A percentile compares a stretch with the other conserved stretches of the same genome.
Conservation (phyloP, 2,888 invertebrate species). For the Onchidella celtica region DNA sequence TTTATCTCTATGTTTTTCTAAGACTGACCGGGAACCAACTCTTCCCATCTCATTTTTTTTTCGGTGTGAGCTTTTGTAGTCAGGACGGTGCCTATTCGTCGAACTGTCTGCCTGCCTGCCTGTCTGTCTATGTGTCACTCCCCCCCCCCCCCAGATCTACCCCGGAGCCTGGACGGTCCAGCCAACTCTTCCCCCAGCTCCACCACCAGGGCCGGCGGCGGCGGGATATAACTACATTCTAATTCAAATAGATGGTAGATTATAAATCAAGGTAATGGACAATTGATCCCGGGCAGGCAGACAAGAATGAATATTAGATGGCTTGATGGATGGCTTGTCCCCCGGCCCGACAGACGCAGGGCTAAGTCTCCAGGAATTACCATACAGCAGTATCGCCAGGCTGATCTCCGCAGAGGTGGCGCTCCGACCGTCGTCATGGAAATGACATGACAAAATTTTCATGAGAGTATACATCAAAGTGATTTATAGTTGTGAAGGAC, state of each 20-base stretch:
- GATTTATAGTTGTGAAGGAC: slow-evolving; percentile 44
- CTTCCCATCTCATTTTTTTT: no score
- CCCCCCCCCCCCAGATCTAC: no score
- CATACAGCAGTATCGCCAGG: slow-evolving; percentile 41
- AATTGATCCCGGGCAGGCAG: slow-evolving; percentile 46
- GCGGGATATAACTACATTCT: slow-evolving; percentile 48
- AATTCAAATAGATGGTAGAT: slow-evolving; percentile 51
- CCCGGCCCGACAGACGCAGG: slow-evolving; percentile 34
- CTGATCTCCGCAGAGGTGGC: slow-evolving; percentile 40
- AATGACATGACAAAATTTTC: slow-evolving; percentile 48
- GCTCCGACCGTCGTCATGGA: slow-evolving; percentile 47
- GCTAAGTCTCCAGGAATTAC: slow-evolving; percentile 46
- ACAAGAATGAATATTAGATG: slow-evolving; percentile 52
- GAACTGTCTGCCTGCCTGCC: no score
- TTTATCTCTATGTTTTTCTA: no score
- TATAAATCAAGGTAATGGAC: slow-evolving; percentile 51
- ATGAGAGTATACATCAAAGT: slow-evolving; percentile 50
- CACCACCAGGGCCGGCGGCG: slow-evolving; percentile 17
- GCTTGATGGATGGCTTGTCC: slow-evolving; percentile 50
- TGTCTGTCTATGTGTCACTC: no score
- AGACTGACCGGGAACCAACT: no score
- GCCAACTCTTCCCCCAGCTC: no score
- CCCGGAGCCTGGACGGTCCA: no score
- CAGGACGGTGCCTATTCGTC: no score
- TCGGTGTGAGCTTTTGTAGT: no score